Conservation (phyloP, 2,113 vertebrate species). For the Pluvianellus socialis region DNA sequence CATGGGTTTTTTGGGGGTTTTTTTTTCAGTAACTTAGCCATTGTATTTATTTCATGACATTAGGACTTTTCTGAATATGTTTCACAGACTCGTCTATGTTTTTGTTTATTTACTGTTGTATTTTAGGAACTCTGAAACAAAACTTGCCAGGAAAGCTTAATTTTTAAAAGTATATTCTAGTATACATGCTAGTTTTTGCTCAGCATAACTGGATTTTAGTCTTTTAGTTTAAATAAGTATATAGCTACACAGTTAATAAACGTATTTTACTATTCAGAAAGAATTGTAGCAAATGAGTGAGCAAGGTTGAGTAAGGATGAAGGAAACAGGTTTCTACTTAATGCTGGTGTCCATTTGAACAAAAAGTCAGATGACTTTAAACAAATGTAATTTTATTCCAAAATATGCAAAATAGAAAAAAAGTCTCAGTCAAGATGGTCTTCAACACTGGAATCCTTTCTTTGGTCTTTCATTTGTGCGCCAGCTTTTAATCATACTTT, state of each 20-base stretch:
- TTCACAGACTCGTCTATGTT: not conserved
- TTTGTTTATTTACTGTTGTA: not conserved
- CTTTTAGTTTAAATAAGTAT: not conserved
- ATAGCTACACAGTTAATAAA: not conserved
- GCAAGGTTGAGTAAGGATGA: not conserved
- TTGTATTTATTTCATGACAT: not conserved
- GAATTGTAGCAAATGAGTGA: not conserved
- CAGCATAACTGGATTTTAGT: not conserved
- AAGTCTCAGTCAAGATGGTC: not conserved
- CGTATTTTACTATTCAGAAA: not conserved
- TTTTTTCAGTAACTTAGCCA: not conserved
- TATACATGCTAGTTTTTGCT: not conserved
- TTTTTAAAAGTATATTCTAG: not conserved
- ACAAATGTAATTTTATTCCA: not conserved
- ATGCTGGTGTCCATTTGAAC: not conserved
- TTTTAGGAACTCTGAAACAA: not conserved
- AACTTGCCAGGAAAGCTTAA: not conserved
- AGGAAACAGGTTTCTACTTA: not conserved
- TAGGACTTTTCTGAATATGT: not conserved
- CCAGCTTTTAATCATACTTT: not conserved
- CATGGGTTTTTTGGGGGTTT: rapidly evolving
- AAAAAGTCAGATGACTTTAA: not conserved
- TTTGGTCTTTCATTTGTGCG: not conserved
- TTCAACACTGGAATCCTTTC: not conserved
- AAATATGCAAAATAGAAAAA: not conserved